Conservation (phyloP, 37 sponge, comb jelly and placozoan species). For the Spongilla lacustris region DNA sequence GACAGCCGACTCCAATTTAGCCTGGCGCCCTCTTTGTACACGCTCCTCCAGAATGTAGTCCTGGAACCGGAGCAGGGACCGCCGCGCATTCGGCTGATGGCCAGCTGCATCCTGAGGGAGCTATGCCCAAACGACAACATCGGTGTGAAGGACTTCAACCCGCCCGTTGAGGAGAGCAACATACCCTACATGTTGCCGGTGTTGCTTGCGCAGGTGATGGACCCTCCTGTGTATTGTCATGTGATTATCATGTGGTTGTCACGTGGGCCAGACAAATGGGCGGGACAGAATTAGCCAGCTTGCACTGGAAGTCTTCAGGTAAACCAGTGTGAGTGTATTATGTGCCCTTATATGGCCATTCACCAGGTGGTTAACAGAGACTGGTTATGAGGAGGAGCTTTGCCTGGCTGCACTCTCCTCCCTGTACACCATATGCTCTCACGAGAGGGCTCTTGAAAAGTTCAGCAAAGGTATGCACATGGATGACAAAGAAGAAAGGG, state of each 20-base stretch:
- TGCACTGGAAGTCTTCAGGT: slow-evolving; percentile 38
- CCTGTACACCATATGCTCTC: slow-evolving; percentile 51
- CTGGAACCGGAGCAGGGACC: slow-evolving; percentile 83
- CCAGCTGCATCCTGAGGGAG: slow-evolving; percentile 61
- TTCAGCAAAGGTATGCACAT: background rate
- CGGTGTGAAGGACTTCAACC: slow-evolving; percentile 42
- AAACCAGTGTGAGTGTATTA: background rate
- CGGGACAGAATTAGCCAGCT: slow-evolving; percentile 25
- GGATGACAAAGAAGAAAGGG: background rate
- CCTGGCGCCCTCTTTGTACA: slow-evolving; percentile 3
- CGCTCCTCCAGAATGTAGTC: slow-evolving; percentile 43
- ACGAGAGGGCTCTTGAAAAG: slow-evolving; percentile 31
- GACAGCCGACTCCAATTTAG: background rate
- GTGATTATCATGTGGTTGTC: background rate
- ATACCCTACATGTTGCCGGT: slow-evolving; percentile 65
- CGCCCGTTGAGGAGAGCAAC: slow-evolving; percentile 65
- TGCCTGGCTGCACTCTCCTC: slow-evolving; percentile 41
- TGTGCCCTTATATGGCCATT: background rate
- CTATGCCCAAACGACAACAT: slow-evolving; percentile 54
- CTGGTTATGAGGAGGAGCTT: slow-evolving; percentile 61
- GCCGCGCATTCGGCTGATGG: slow-evolving; percentile 39
- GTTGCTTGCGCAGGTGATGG: slow-evolving; percentile 60
- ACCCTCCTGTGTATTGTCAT: background rate
- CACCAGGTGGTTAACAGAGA: slow-evolving; percentile 56
- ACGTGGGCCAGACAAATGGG: slow-evolving; percentile 16